phyloP scores from a whole-genome alignment of 2,113 vertebrate genomes.

The Hyla sarda region DNA sequence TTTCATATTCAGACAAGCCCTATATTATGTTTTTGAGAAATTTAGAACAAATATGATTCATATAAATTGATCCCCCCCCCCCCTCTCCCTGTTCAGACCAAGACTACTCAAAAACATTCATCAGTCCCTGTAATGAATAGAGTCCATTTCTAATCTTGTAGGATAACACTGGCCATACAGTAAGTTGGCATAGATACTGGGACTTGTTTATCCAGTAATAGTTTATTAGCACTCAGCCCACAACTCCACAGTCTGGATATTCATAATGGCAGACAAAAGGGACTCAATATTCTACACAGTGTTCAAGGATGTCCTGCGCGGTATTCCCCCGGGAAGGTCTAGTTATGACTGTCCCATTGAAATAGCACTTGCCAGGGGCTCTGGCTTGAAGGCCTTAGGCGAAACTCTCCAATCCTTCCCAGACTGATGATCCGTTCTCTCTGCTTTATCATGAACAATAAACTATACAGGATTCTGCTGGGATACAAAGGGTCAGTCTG shows the following conservation, averaged over 20 bases:
- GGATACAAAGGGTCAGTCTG: not conserved
- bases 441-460: conserved; percentile 12
- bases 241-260: not conserved
- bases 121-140: no score
- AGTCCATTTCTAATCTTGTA: no score
- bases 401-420: not conserved
- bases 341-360: conserved; percentile 26
- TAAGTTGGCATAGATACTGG: not conserved
- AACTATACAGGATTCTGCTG: not conserved
- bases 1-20: no score
- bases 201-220: not conserved
- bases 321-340: conserved; percentile 14
- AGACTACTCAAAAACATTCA: no score
- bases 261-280: not conserved
- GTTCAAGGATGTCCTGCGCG: not conserved
- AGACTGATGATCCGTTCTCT: not conserved
- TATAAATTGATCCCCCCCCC: no score
- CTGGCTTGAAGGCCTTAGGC: conserved; percentile 23
- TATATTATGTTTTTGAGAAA: no score
- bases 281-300: conserved; percentile 12
- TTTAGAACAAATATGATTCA: no score
- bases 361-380: conserved; percentile 27
- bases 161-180: not conserved
- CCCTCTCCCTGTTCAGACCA: no score
- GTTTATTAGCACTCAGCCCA: not conserved